Evolutionary conservation across 2,113 vertebrate genomes (phyloP), one percentile per base, ranked within the genome.

Genomic region (Sarotherodon lohbergeri): DNA sequence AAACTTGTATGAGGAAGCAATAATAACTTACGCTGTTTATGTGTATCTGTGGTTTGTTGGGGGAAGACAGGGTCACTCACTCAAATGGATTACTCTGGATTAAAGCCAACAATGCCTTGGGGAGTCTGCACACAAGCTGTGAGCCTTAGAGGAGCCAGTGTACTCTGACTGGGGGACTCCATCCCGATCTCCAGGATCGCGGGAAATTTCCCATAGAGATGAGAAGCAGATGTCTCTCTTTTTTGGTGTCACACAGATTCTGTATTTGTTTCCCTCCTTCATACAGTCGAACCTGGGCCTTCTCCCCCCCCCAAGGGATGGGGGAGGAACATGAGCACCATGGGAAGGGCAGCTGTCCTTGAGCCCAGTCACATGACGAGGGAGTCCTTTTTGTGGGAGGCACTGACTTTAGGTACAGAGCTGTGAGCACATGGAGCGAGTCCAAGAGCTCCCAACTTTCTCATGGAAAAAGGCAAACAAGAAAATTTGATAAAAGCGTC

Each of bases 201-300:
- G 92, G 95, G 95, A 95, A 96, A 93, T 97, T 97, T 97, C 96
- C 96, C 96, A 96, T 93, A 90, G 63, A 94, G 95, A 97, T 96
- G 96, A 96, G 95, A 97, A 97, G 96, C 96, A 97, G 96, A 97
- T 97, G 96, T 96, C 85, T 95, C 61, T 94, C 83, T 91, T 83
- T 91, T 93, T 92, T 83, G 79, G 93, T 89, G 89, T 91, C 56
- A 82, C 87, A 91, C 80, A 78, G 34, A 87, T 90, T 90, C 90
- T 43, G 83, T 83, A 88, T 91, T 85, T 85, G 85, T 84, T 85
- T 94, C 91, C 52, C 85, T 90, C 82, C 83, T 87, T 91, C 50
- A 3, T 86, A 85, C 73, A 90, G 90, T 91, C 90, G 81, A 93
- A 96, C 94, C 92, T 92, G 92, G 91, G 79, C 88, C 88, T 73